Evolutionary conservation across 2,888 invertebrate genomes (phyloP).

Genomic region (Cyrtodaria siliqua): DNA sequence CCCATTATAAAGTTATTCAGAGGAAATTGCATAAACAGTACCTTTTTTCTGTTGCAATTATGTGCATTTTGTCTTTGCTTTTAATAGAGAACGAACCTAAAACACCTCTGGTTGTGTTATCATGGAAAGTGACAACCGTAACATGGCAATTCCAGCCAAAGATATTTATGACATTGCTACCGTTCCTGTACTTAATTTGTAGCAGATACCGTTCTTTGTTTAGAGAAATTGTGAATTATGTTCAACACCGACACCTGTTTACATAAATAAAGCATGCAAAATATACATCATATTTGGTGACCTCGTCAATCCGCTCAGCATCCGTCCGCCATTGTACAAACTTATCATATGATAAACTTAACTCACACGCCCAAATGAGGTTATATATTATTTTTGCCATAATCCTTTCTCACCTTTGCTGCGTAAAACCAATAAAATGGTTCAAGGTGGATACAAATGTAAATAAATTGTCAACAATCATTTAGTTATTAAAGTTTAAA

Average conservation of each 20-base stretch:
- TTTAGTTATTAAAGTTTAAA: not conserved
- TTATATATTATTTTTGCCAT: slow-evolving; percentile 57
- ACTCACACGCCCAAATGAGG: slow-evolving; percentile 58
- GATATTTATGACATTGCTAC: slow-evolving; percentile 10
- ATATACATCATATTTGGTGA: slow-evolving; percentile 20
- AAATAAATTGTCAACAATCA: not conserved
- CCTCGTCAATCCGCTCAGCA: slow-evolving; percentile 46
- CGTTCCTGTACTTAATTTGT: not conserved
- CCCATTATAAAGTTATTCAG: too few relatives aligned
- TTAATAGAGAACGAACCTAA: not conserved
- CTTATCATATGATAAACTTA: slow-evolving; percentile 68
- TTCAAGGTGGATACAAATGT: not conserved
- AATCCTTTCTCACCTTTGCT: slow-evolving; percentile 56
- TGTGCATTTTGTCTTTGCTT: too few relatives aligned
- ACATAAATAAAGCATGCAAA: slow-evolving; percentile 18
- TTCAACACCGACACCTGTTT: slow-evolving; percentile 27
- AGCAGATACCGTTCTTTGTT: slow-evolving; percentile 8
- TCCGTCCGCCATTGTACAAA: slow-evolving; percentile 65
- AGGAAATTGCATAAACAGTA: too few relatives aligned
- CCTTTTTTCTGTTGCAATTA: too few relatives aligned
- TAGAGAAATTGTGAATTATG: not conserved
- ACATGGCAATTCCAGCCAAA: slow-evolving; percentile 11
- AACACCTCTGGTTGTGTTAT: slow-evolving; percentile 5
- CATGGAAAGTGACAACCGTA: slow-evolving; percentile 3
- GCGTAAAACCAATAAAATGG: slow-evolving; percentile 4